Evolutionary conservation across 1,140 invertebrate genomes (phyloP).

Genomic region (Drosophila jambulina): DNA sequence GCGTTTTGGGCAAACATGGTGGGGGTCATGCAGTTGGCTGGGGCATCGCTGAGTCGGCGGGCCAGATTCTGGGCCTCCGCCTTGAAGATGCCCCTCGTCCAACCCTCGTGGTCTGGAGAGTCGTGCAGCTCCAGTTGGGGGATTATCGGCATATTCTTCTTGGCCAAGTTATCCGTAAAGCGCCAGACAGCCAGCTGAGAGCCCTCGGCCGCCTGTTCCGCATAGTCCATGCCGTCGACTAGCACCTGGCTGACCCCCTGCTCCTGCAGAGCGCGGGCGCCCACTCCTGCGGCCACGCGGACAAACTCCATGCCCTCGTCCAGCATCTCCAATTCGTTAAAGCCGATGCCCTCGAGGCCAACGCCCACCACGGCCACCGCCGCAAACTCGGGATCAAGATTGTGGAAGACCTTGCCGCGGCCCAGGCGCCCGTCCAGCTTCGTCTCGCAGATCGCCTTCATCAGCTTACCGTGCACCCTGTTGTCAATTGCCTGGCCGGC

Average conservation of each 20-base stretch:
- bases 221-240: conserved; percentile 89
- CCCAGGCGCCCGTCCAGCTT: conserved; percentile 84
- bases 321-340: conserved; percentile 88
- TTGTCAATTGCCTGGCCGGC: conserved; percentile 70
- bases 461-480: conserved; percentile 63
- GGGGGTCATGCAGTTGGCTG: conserved; percentile 94
- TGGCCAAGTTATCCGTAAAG: conserved; percentile 88
- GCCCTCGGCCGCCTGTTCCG: conserved; percentile 91
- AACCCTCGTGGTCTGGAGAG: conserved; percentile 86
- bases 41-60: conserved; percentile 91
- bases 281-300: conserved; percentile 86
- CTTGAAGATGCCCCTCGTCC: conserved; percentile 90
- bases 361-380: conserved; percentile 89
- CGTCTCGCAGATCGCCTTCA: conserved; percentile 63
- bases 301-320: conserved; percentile 88
- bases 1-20: conserved; percentile 90
- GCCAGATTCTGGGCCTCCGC: conserved; percentile 94
- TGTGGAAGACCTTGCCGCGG: conserved; percentile 87
- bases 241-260: conserved; percentile 86
- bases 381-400: conserved; percentile 87
- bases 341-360: conserved; percentile 88
- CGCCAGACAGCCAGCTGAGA: conserved; percentile 87
- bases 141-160: conserved; percentile 85
- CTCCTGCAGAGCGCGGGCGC: conserved; percentile 86
- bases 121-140: conserved; percentile 85